A percentile compares a stretch with the other conserved stretches of the same genome.
Evolutionary conservation across 1,140 invertebrate species (phyloP).

Genomic region (Dinoponera quadriceps): DNA sequence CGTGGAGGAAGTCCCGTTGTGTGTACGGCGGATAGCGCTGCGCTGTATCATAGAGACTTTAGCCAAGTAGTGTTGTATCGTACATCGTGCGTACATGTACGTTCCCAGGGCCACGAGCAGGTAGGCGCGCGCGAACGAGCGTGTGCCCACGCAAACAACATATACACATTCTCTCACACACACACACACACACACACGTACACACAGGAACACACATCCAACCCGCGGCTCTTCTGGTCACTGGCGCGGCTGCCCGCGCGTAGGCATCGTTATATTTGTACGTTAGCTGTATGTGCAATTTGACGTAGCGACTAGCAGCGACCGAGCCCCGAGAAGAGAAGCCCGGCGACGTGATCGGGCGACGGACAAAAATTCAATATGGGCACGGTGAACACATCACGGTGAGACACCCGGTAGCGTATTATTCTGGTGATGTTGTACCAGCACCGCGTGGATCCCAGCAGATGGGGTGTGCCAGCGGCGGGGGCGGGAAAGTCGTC

Average conservation of each 20-base stretch:
- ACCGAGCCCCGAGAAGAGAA: slow-evolving; percentile 41
- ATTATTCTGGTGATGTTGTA: slow-evolving; percentile 76
- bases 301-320: slow-evolving; percentile 78
- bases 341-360: slow-evolving; percentile 44
- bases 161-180: background rate
- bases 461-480: no score
- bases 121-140: background rate
- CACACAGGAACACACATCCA: background rate
- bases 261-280: slow-evolving; percentile 83
- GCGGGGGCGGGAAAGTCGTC: no score
- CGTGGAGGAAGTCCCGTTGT: slow-evolving; percentile 68
- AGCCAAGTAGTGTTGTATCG: slow-evolving; percentile 80
- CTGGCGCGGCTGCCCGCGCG: slow-evolving; percentile 71
- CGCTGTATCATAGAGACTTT: slow-evolving; percentile 82
- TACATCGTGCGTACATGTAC: slow-evolving; percentile 58
- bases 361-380: slow-evolving; percentile 57
- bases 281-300: slow-evolving; percentile 83
- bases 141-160: background rate
- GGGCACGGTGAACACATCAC: slow-evolving; percentile 65
- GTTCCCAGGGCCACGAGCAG: slow-evolving; percentile 52
- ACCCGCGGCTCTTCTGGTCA: slow-evolving; percentile 35
- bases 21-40: slow-evolving; percentile 79
- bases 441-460: slow-evolving; percentile 39
- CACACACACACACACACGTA: background rate
- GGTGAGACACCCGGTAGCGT: slow-evolving; percentile 76